These are phyloP conservation scores for Eustalomyia histrio DNA, from an alignment of 2,888 invertebrate genomes.

Conservation along the genomic window DNA sequence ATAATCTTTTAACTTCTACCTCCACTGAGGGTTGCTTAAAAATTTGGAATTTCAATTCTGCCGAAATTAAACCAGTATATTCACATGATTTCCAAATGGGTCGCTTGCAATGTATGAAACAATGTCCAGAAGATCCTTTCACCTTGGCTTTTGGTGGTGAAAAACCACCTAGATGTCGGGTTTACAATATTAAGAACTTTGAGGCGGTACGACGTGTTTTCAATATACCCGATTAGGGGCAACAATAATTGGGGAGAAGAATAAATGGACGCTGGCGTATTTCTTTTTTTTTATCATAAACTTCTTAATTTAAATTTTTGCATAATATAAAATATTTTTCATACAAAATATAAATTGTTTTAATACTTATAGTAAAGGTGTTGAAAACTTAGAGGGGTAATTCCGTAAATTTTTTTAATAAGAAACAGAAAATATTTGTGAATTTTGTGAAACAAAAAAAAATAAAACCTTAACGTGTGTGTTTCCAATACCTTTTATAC, in stretches of 20 bases:
- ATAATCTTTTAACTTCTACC: conserved; percentile 88
- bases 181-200: conserved; percentile 80
- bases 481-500: no score
- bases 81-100: conserved; percentile 84
- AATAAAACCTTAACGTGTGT: no score
- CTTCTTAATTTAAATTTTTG: conserved; percentile 34
- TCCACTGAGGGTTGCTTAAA: conserved; percentile 91
- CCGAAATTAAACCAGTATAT: conserved; percentile 74
- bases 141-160: conserved; percentile 92
- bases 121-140: conserved; percentile 90
- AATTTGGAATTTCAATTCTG: conserved; percentile 86
- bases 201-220: conserved; percentile 76
- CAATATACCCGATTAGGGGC: conserved; percentile 68
- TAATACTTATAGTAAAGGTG: no score
- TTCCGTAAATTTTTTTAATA: no score
- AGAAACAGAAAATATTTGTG: no score
- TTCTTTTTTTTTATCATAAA: conserved; percentile 22
- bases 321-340: conserved; percentile 1
- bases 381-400: no score
- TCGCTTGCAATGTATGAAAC: conserved; percentile 85
- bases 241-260: conserved; percentile 16
- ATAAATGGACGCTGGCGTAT: conserved; percentile 9
- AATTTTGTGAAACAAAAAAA: no score
- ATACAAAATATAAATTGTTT: no score
- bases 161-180: conserved; percentile 86